Evolutionary conservation across 1,140 invertebrate species (phyloP).

Genomic region (Littorina saxatilis): DNA sequence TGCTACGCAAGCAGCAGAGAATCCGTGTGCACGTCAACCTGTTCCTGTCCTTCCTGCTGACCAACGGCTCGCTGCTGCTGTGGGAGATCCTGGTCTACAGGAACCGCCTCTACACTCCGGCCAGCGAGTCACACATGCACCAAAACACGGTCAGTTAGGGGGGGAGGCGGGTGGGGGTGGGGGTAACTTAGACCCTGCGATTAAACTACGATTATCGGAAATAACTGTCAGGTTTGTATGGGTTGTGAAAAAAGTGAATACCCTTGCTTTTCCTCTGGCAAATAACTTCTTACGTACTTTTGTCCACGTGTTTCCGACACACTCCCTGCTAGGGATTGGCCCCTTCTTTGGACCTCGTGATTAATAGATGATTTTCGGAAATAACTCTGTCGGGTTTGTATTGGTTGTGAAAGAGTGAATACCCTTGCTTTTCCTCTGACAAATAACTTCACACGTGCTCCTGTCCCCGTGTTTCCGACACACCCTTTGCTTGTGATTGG

Average conservation of each 20-base stretch:
- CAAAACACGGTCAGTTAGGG: slow-evolving; percentile 45
- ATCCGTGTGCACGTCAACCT: slow-evolving; percentile 79
- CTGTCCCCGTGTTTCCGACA: no score
- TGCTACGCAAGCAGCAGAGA: slow-evolving; percentile 61
- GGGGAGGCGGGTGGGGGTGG: neutral
- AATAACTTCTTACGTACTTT: no score
- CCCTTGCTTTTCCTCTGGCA: no score
- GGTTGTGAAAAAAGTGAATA: no score
- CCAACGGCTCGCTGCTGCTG: slow-evolving; percentile 74
- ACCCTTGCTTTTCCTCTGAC: no score
- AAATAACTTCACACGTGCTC: no score
- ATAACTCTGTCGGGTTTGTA: no score
- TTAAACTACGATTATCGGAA: neutral
- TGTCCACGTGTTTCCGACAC: no score
- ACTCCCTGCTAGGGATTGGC: neutral
- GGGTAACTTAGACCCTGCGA: neutral
- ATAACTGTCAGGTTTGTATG: no score
- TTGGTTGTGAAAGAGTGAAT: no score
- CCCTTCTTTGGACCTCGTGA: neutral
- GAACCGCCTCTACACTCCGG: slow-evolving; percentile 60
- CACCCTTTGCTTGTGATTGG: no score
- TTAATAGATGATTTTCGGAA: no score
- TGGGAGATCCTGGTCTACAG: slow-evolving; percentile 75
- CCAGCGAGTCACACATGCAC: slow-evolving; percentile 51
- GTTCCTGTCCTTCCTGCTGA: slow-evolving; percentile 78